Evolutionary conservation across 2,113 vertebrate species (phyloP).

Genomic region (Rattus norvegicus): DNA sequence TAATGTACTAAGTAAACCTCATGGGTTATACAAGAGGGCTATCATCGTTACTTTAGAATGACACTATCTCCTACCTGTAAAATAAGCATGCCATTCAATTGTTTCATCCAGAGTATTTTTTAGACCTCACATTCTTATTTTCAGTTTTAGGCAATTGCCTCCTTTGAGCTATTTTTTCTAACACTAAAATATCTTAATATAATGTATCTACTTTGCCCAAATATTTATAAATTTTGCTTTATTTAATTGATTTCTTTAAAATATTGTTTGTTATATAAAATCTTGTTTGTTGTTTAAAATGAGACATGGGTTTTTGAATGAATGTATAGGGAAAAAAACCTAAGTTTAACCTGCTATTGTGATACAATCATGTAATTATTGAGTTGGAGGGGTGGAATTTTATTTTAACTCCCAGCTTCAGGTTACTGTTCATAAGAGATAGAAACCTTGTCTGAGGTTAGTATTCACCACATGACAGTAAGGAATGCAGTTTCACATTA

Average conservation of each 20-base stretch:
- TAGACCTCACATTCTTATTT: not conserved
- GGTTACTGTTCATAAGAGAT: not conserved
- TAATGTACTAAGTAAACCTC: not conserved
- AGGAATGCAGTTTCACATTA: not conserved
- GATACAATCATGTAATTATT: not conserved
- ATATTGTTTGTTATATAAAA: not conserved
- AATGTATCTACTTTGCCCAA: not conserved
- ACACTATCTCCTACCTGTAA: not conserved
- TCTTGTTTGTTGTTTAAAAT: not conserved
- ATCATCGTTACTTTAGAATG: not conserved
- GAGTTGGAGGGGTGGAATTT: not conserved
- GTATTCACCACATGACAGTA: not conserved
- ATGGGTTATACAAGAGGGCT: not conserved
- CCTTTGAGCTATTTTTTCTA: not conserved
- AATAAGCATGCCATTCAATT: not conserved
- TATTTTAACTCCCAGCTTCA: not conserved
- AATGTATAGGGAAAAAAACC: not conserved
- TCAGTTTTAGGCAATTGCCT: not conserved
- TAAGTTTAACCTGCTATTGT: not conserved
- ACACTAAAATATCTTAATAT: not conserved
- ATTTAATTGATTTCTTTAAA: not conserved
- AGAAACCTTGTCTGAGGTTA: not conserved
- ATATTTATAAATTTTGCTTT: not conserved
- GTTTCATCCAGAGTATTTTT: not conserved
- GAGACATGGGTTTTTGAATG: not conserved